These are phyloP conservation scores for Butorides virescens DNA, from an alignment of 2,113 vertebrate genomes.

Conservation along the genomic window DNA sequence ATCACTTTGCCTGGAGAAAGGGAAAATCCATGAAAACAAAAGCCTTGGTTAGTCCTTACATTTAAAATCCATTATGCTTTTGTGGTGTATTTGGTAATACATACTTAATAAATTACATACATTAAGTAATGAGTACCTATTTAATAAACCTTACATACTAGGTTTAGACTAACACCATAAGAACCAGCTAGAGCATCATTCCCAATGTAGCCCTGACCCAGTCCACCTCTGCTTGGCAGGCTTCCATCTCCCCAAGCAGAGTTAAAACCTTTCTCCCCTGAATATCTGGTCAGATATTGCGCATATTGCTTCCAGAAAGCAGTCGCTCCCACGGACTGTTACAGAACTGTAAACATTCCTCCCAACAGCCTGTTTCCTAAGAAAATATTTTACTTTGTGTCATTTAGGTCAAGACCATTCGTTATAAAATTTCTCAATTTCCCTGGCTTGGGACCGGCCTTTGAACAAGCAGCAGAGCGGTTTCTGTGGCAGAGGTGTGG, in stretches of 20 bases:
- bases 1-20: neutral
- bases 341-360: neutral
- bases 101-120: neutral
- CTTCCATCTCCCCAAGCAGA: rapidly evolving
- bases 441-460: neutral
- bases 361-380: neutral
- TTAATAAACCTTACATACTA: neutral
- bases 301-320: neutral
- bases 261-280: neutral
- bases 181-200: rapidly evolving
- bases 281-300: neutral
- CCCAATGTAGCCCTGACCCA: neutral
- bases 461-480: neutral
- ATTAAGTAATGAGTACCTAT: neutral
- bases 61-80: neutral
- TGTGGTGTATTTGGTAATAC: neutral
- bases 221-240: neutral
- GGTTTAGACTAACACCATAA: neutral
- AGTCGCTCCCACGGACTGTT: neutral
- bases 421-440: neutral
- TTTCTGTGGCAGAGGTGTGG: neutral
- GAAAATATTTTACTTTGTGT: neutral
- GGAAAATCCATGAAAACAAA: neutral
- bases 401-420: neutral
- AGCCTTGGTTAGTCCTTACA: neutral